Conservation (phyloP, 92 coral and sea anemone species). For the Isaurus tuberculatus region DNA sequence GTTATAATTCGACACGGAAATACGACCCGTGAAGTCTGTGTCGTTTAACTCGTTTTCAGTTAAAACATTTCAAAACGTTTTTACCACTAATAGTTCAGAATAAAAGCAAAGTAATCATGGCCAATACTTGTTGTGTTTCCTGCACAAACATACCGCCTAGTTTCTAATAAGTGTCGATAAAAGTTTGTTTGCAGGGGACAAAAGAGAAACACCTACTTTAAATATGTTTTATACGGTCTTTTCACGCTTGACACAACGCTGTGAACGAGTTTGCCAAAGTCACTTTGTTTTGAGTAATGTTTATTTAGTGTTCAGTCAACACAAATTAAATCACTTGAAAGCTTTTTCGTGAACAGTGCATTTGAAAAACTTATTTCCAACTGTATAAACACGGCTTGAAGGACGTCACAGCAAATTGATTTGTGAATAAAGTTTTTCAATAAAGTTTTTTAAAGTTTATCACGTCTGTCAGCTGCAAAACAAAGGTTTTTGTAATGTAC, state of each 20-base stretch:
- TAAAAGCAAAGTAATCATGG: not conserved
- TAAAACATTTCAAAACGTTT: not conserved
- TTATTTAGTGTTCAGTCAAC: conserved; percentile 28
- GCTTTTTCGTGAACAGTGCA: conserved; percentile 28
- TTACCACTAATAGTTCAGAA: not conserved
- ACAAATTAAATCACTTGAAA: conserved; percentile 48
- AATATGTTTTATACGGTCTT: not conserved
- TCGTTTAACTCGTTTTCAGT: not conserved
- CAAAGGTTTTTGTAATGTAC: conserved; percentile 7
- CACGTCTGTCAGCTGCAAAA: not conserved
- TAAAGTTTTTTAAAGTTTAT: not conserved
- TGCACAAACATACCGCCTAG: not conserved
- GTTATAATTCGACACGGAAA: not conserved
- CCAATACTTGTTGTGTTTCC: not conserved
- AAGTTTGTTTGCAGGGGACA: not conserved
- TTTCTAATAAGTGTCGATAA: not conserved
- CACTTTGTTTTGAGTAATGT: conserved; percentile 27
- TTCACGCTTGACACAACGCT: conserved; percentile 1
- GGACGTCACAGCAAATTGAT: conserved; percentile 13
- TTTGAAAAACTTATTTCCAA: conserved; percentile 23
- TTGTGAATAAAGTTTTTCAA: not conserved
- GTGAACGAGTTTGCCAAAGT: conserved; percentile 22
- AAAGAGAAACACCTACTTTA: not conserved
- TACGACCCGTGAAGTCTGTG: not conserved
- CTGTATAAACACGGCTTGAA: conserved; percentile 36